A percentile compares a stretch with the other conserved stretches of the same genome.
Evolutionary conservation across 2,888 invertebrate genomes (phyloP).

Genomic region (Lasioglossum calceatum): DNA sequence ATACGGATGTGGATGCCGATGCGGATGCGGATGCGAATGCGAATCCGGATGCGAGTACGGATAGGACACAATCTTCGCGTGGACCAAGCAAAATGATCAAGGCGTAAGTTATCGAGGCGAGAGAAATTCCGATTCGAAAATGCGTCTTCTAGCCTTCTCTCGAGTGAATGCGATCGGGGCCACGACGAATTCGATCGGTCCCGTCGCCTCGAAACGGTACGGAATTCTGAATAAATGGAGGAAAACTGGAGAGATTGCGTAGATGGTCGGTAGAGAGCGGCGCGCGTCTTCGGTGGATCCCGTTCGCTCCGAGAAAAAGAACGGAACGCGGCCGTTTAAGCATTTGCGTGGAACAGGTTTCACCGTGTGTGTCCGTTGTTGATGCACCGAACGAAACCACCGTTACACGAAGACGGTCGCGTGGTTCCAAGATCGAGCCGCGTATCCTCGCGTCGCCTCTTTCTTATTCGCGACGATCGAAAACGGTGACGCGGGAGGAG

Average conservation of each 20-base stretch:
- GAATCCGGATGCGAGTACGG: not conserved
- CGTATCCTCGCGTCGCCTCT: not conserved
- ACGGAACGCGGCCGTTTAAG: constrained; percentile 18
- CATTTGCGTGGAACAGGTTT: constrained; percentile 37
- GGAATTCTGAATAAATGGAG: not conserved
- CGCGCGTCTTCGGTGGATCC: constrained; percentile 17
- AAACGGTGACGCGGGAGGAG: not conserved
- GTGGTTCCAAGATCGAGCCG: not conserved
- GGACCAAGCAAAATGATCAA: constrained; percentile 47
- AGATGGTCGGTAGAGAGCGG: not conserved
- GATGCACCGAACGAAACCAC: constrained; percentile 38
- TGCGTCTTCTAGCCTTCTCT: not conserved
- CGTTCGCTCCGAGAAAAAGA: constrained; percentile 31
- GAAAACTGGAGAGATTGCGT: not conserved
- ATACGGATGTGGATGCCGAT: not conserved
- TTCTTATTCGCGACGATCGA: not conserved
- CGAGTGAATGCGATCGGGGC: not conserved
- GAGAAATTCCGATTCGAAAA: not conserved
- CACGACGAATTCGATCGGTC: not conserved
- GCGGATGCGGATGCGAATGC: not conserved
- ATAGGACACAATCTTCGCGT: not conserved
- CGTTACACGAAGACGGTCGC: constrained; percentile 39
- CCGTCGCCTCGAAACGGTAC: not conserved
- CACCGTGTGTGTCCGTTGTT: constrained; percentile 18
- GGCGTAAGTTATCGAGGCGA: constrained; percentile 48